Evolutionary conservation across 2,797 vertebrate species (phyloP), one percentile per base, ranked within the genome.

Genomic region (Rachycentron canadum): DNA sequence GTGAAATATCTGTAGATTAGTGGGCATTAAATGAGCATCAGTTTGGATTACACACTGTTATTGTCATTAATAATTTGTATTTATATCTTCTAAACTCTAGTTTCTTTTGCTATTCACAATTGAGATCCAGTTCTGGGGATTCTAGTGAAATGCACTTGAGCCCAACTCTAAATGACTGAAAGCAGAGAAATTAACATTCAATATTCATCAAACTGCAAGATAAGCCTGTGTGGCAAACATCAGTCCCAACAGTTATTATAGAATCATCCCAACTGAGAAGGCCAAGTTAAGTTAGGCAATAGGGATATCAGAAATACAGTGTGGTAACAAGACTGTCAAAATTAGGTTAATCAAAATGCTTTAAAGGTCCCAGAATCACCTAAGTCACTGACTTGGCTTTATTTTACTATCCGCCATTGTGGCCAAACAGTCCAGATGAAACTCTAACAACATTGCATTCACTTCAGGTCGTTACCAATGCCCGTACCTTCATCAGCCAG

Each of bases 41-140:
- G n/a, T n/a, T n/a, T 70, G 7, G 8, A 71, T 63, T 28, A 49
- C 11, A 65, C 21, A 38, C 19, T 14, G 1, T 47, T n/a, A 65
- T 57, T 53, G 21, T 11, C 17, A 52, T 68, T 41, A 45, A 34
- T 28, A 57, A 26, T 45, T 67, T 41, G 8, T 28, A 7, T 16
- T 30, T 55, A 1, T 17, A 19, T 69, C 23, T 28, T 19, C 23
- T 13, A 23, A 61, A 21, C 69, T 41, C 3, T n/a, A 16, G 53
- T 70, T 70, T n/a, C 10, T 71, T 63, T 77, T 55, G 16, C 11
- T 3, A 38, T 45, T 36, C 40, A 47, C 12, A 25, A 34, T 8
- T 9, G 56, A 49, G 16, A 47, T 68, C 23, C 10, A 13, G 43
- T 36, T 50, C 26, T 40, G n/a, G 17, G 32, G 50, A 55, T 58